These are phyloP conservation scores for Elegia similella DNA, from an alignment of 2,888 invertebrate species.

Conservation along the genomic window DNA sequence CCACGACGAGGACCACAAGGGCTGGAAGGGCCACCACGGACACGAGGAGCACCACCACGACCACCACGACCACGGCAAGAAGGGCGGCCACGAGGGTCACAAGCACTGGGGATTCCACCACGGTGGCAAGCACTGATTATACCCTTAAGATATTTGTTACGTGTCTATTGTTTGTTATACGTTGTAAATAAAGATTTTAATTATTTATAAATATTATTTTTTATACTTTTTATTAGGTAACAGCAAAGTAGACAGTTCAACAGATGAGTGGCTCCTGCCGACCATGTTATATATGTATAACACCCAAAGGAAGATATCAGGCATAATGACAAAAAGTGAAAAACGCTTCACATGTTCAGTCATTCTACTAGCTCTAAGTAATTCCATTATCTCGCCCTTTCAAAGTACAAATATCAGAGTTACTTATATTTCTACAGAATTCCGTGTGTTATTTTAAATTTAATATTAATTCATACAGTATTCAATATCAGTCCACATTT, in stretches of 20 bases:
- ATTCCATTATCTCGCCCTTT: no score
- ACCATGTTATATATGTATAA: no score
- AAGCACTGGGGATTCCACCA: conserved; percentile 88
- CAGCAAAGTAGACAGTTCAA: neutral
- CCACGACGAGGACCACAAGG: conserved; percentile 90
- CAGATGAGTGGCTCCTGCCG: neutral
- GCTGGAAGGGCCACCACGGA: conserved; percentile 89
- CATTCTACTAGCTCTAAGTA: no score
- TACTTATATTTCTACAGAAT: no score
- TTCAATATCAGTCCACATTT: no score
- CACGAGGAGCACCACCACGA: conserved; percentile 88
- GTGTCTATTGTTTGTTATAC: conserved; percentile 45
- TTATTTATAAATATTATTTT: conserved; percentile 15
- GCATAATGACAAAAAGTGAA: no score
- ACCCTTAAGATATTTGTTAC: conserved; percentile 51
- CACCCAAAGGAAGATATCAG: no score
- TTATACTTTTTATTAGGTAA: neutral
- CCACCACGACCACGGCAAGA: conserved; percentile 89
- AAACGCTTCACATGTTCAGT: no score
- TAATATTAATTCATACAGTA: no score
- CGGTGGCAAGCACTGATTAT: conserved; percentile 71
- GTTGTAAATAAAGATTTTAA: conserved; percentile 67
- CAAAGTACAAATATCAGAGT: no score
- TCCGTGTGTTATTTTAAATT: no score
- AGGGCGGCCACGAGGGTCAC: conserved; percentile 87